Base-by-base conservation (phyloP, 2,888 invertebrate genomes). In the Callosobruchus maculatus region DNA sequence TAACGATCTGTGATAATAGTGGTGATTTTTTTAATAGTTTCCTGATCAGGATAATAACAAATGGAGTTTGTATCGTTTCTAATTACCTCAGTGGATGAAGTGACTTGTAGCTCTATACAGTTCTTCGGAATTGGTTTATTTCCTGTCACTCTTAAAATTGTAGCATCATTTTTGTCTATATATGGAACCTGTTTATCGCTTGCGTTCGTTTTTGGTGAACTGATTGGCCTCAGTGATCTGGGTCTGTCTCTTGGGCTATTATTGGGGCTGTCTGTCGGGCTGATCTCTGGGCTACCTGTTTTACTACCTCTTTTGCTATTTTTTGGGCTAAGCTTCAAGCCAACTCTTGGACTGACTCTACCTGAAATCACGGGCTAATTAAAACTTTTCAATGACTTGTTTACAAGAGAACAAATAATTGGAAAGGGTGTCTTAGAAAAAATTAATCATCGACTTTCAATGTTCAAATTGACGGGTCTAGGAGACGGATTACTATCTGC, bases 81-180 rank as follows among this genome's bases (percentile, higher is more conserved):
- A 30, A 67, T 66, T 74, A 74, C 74, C 31, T 74, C 72, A 68
- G 26, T 68, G 18, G 74, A 74, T 9, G 70, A 70, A 49, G 13
- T 49, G 13, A 49, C 49, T 49, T 49, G 49, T 49, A 49, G 18
- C 13, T 49, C 49, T 18, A 49, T 13, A 26, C 0, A 71, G 70
- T 68, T 68, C 68, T 68, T 68, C 20, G 22, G 21, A 21, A 9
- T 20, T 1, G 13, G 1, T 49, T 18, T 49, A 21, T 74, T 77
- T 2, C 71, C 74, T 0, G 67, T 66, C 21, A 73, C 75, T 7
- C 71, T 49, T 5, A 3, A 13, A 13, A 77, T n/a, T 70, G 72
- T 72, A 30, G 70, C 72, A 68, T 78, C 70, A 68, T 82, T 82
- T 70, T 79, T 80, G 71, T 84, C 83, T 20, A 83, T 82, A 72